These are phyloP conservation scores for Diarsia mendica DNA, from an alignment of 2,888 invertebrate genomes.

Conservation along the genomic window DNA sequence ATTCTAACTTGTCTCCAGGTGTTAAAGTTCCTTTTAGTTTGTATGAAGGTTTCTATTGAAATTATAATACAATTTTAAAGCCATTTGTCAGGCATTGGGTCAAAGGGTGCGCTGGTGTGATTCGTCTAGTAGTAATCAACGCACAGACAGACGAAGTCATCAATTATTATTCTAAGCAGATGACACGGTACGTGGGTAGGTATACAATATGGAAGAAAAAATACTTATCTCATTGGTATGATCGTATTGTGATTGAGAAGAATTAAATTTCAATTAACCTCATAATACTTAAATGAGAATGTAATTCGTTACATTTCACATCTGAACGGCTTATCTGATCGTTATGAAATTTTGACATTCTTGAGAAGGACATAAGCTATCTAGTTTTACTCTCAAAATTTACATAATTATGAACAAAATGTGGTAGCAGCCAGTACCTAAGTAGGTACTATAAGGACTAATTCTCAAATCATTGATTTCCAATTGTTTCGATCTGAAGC, in stretches of 20 bases:
- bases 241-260: neutral
- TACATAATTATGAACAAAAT: too few species aligned
- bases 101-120: slow-evolving; percentile 82
- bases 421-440: too few species aligned
- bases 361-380: too few species aligned
- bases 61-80: slow-evolving; percentile 74
- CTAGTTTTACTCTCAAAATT: too few species aligned
- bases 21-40: slow-evolving; percentile 49
- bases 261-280: too few species aligned
- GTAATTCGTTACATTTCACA: too few species aligned
- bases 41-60: slow-evolving; percentile 33
- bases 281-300: too few species aligned
- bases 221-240: slow-evolving; percentile 19
- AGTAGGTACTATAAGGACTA: too few species aligned
- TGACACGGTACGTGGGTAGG: slow-evolving; percentile 50
- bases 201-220: slow-evolving; percentile 20
- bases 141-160: slow-evolving; percentile 79
- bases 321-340: too few species aligned
- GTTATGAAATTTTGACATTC: too few species aligned
- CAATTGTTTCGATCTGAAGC: too few species aligned
- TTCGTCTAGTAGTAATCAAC: slow-evolving; percentile 83
- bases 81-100: slow-evolving; percentile 84
- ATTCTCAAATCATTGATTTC: too few species aligned
- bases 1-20: fast-evolving
- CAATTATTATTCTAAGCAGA: slow-evolving; percentile 77